A percentile compares a stretch with the other conserved stretches of the same genome.
phyloP scores from a whole-genome alignment of 2,888 invertebrate genomes.

The Peribatodes rhomboidaria region DNA sequence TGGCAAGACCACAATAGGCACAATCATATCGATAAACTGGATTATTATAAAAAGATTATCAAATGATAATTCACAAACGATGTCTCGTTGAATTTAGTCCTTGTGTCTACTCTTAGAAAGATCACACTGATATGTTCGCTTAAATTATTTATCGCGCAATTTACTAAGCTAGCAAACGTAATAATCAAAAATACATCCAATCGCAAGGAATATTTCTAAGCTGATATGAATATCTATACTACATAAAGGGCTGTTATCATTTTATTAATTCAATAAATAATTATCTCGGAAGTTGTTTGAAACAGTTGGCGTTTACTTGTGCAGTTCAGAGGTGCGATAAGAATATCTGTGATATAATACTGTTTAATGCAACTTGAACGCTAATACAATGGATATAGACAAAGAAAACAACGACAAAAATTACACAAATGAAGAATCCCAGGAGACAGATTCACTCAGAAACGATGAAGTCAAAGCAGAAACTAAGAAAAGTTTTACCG shows the following conservation, averaged over 20 bases:
- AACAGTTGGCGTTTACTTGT: conserved; percentile 34
- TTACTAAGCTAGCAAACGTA: neutral
- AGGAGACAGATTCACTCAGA: conserved; percentile 49
- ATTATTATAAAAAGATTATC: conserved; percentile 17
- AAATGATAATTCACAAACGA: conserved; percentile 3
- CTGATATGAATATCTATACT: conserved; percentile 33
- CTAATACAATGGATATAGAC: conserved; percentile 33
- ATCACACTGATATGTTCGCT: conserved; percentile 12
- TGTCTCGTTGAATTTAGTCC: conserved; percentile 29
- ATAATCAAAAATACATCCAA: conserved; percentile 16
- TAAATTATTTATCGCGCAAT: conserved; percentile 5
- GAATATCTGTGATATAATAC: conserved; percentile 10
- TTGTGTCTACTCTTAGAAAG: conserved; percentile 34
- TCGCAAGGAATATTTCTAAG: conserved; percentile 19
- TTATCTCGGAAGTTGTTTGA: conserved; percentile 19
- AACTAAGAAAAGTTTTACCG: conserved; percentile 51
- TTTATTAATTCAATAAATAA: conserved; percentile 25
- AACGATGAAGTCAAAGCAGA: conserved; percentile 33
- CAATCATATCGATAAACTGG: conserved; percentile 24
- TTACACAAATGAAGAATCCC: conserved; percentile 29
- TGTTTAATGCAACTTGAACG: neutral
- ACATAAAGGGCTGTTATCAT: conserved; percentile 29
- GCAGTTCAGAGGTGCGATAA: conserved; percentile 34
- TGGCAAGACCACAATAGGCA: conserved; percentile 4
- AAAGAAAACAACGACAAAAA: conserved; percentile 26